These are phyloP conservation scores for Eulimnadia texana DNA, from an alignment of 1,140 invertebrate species.

Conservation along the genomic window DNA sequence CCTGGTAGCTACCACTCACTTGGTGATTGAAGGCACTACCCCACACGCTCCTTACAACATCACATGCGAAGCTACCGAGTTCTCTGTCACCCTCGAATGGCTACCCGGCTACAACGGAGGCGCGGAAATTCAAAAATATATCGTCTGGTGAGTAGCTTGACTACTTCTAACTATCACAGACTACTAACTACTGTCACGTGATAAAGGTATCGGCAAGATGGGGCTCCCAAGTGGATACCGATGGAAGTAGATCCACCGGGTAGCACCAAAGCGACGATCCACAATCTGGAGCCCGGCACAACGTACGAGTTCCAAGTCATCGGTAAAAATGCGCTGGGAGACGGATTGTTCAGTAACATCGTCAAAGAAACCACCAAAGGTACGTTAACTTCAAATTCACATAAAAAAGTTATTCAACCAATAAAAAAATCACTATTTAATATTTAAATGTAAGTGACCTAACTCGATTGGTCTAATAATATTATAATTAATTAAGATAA, in stretches of 20 bases:
- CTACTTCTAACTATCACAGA: conserved; percentile 1
- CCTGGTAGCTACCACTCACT: conserved; percentile 70
- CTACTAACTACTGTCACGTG: neutral
- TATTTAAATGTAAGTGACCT: too few species aligned
- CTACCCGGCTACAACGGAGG: conserved; percentile 88
- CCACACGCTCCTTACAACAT: conserved; percentile 93
- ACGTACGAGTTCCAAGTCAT: conserved; percentile 93
- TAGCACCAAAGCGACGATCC: conserved; percentile 77
- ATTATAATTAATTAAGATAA: neutral
- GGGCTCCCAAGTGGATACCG: conserved; percentile 72
- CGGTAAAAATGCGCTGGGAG: conserved; percentile 81
- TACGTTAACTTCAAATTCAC: conserved; percentile 33
- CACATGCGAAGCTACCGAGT: conserved; percentile 67
- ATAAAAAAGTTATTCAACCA: neutral
- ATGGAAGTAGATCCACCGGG: conserved; percentile 83
- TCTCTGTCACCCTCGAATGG: conserved; percentile 79
- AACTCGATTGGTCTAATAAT: too few species aligned
- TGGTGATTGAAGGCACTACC: conserved; percentile 88
- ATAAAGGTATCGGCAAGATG: conserved; percentile 67
- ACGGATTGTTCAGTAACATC: conserved; percentile 86
- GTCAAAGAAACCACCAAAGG: conserved; percentile 79
- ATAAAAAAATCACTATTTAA: too few species aligned
- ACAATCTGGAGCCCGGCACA: conserved; percentile 72
- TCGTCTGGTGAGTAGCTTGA: conserved; percentile 55
- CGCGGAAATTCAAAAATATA: conserved; percentile 84